Percentiles rank a stretch among this genome's conserved stretches.
phyloP scores from a whole-genome alignment of 2,888 invertebrate genomes.

The Oligia fasciuncula region DNA sequence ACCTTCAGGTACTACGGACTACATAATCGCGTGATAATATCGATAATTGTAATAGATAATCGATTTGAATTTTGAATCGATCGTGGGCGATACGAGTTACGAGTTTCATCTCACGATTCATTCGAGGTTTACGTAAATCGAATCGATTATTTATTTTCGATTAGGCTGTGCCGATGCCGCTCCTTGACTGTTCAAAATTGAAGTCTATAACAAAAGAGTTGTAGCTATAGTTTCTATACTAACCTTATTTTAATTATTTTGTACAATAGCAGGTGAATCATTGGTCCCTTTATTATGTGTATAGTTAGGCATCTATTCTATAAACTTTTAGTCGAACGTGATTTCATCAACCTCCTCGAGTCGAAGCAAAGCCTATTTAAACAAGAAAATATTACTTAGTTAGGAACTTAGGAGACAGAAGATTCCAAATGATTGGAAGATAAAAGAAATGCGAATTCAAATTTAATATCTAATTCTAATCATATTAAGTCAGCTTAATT shows the following conservation, averaged over 20 bases:
- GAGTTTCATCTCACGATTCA: conserved; percentile 59
- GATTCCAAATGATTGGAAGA: conserved; percentile 6
- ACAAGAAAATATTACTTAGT: not conserved
- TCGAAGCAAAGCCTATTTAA: not conserved
- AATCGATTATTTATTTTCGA: conserved; percentile 77
- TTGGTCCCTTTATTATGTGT: not conserved
- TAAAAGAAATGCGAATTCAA: not conserved
- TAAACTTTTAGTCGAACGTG: not conserved
- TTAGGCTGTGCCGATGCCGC: conserved; percentile 45
- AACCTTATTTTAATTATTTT: not conserved
- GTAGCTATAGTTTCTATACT: not conserved
- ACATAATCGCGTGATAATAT: conserved; percentile 64
- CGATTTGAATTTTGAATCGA: conserved; percentile 60
- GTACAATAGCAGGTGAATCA: conserved; percentile 12
- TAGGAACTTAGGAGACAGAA: not conserved
- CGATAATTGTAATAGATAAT: conserved; percentile 52
- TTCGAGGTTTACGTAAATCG: conserved; percentile 62
- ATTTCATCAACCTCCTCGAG: not conserved
- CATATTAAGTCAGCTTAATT: not conserved
- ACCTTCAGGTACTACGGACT: conserved; percentile 33
- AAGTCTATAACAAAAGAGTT: not conserved
- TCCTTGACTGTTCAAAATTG: not conserved
- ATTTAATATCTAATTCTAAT: no score
- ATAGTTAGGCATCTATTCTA: not conserved
- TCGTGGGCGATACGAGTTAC: conserved; percentile 50